Evolutionary conservation across 2,888 invertebrate genomes (phyloP), one percentile per base, ranked within the genome.

Genomic region (Ptilodon capucinus): DNA sequence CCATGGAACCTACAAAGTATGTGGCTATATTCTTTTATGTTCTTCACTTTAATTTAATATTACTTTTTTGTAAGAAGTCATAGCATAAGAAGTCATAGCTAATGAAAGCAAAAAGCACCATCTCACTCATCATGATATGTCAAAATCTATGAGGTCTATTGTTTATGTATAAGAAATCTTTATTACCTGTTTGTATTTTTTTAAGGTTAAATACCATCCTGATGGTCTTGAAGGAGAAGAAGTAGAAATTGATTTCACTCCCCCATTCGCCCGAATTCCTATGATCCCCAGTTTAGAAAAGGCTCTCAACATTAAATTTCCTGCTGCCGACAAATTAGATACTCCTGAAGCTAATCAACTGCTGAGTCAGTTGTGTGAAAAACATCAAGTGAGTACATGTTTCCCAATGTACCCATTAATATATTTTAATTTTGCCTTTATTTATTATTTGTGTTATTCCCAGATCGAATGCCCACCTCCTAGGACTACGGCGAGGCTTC

Each of bases 401-500:
- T 30, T 4, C 8, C 4, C 4, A 14, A 35, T 35, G 3, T 17
- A 6, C 6, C 1, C 14, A 14, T 32, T 32, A 4, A 14, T 32
- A 32, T 14, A 6, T 32, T 3, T 0, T 3, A 30, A 13, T 14
- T 17, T 18, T 35, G 3, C 8, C n/a, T n/a, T 28, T 28, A 13
- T 19, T 13, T 44, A 36, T 14, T 39, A 16, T 28, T 25, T 11
- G 9, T 30, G 21, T 9, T 35, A 16, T 54, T 86, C 90, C 49
- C 92, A 95, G 79, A 94, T 99, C n/a, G 99, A 99, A 74, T 99
- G 99, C 81, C 94, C 98, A 2, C 88, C 97, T 2, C 99, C 99
- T 0, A 93, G 97, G 67, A 99, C 99, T 2, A 94, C 97, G 11
- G 95, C 99, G 3, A 93, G 99, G 64, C 92, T 99, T 57, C 88